Conservation (phyloP, 2,113 vertebrate genomes). For the Sinosuthora webbiana region DNA sequence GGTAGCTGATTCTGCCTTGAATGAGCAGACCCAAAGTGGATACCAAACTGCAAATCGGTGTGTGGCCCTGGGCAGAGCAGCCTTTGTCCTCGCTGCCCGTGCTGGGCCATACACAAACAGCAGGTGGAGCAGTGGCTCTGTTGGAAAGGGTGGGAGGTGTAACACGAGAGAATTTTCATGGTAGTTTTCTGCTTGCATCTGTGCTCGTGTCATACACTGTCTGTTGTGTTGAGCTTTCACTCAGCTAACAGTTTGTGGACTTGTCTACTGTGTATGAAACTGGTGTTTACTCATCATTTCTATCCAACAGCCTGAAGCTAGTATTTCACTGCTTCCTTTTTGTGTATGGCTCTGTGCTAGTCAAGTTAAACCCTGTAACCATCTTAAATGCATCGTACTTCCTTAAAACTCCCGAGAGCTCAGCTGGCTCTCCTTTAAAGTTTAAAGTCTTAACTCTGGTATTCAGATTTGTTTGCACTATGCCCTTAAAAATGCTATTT, state of each 20-base stretch:
- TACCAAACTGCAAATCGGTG: not conserved
- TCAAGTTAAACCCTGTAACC: not conserved
- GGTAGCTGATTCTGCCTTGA: not conserved
- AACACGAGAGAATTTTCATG: not conserved
- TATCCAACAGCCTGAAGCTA: not conserved
- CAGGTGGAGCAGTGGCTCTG: constrained; percentile 63
- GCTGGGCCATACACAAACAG: not conserved
- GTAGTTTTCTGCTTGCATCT: not conserved
- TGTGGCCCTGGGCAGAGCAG: not conserved
- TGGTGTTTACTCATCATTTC: not conserved
- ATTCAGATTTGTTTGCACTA: not conserved
- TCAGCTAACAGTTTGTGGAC: not conserved
- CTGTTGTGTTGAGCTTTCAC: not conserved
- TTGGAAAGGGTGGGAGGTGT: not conserved
- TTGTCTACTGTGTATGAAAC: not conserved
- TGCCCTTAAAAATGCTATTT: not conserved
- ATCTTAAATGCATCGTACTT: fast-evolving
- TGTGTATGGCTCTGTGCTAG: not conserved
- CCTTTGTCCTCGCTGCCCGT: not conserved
- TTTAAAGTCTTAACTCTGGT: not conserved
- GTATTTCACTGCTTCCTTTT: not conserved
- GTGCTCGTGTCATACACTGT: not conserved
- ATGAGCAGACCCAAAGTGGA: not conserved
- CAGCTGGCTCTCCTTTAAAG: not conserved
- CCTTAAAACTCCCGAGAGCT: not conserved